Base-by-base conservation (phyloP, 1,140 invertebrate genomes). In the Chironomus tepperi region DNA sequence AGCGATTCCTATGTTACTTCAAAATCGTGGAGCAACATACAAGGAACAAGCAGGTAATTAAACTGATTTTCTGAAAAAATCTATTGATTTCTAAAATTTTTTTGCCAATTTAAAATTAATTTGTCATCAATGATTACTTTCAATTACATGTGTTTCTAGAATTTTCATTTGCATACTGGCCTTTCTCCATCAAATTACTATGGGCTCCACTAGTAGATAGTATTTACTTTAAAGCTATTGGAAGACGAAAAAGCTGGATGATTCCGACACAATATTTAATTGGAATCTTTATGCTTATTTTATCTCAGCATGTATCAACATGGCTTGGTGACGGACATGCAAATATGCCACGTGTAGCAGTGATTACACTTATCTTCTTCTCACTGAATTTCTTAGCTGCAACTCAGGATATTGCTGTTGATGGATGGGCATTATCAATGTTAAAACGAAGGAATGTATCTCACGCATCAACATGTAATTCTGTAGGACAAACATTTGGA, bases 391-490 rank as follows among this genome's bases (percentile, higher is more conserved):
- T 98, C 78, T 85, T 99, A 65, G 96, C 95, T 42, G 96, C 97
- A 0, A 98, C 96, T 43, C 97, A 99, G 85, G 97, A 99, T 84
- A 98, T 99, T 81, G 96, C 95, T 76, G 96, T 98, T 3, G 97
- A 99, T 88, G 97, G 97, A 3, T 99, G 97, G 97, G 96, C 97
- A 18, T 84, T 99, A 0, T 98, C 96, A 5, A 98, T 99, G 93
- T 84, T 99, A 7, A 93, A 95, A 82, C 91, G 91, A 86, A 90
- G 87, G 80, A 99, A 99, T 85, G 95, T 99, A 43, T 96, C 95
- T n/a, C 97, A 98, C 85, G 98, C 98, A 8, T 98, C 97, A 10
- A 99, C 97, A 0, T 99, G 98, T 82, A 99, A 99, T 80, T 94
- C 93, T 79, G 96, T 99, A 9, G 98, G 98, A 16, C 98, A 99